Evolutionary conservation across 2,113 vertebrate species (phyloP).

Genomic region (Pygoscelis antarcticus): DNA sequence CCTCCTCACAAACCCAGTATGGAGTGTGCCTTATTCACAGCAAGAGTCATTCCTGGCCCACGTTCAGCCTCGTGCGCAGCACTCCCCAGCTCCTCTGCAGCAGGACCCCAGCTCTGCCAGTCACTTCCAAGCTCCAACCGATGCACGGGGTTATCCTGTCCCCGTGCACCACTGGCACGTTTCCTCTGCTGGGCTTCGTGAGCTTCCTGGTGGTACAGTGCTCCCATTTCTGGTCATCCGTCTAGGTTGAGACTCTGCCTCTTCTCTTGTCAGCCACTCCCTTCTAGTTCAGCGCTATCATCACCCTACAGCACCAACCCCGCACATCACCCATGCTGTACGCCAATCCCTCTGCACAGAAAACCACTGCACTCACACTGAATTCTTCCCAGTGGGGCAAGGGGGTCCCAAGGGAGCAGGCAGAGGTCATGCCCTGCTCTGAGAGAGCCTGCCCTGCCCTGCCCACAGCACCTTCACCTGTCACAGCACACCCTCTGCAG

Average conservation of each 20-base stretch:
- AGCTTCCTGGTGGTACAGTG: background rate
- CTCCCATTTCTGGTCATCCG: background rate
- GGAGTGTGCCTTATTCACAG: background rate
- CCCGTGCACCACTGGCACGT: rapidly evolving
- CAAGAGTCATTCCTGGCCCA: background rate
- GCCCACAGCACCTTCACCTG: background rate
- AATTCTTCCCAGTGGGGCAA: background rate
- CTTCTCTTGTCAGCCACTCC: background rate
- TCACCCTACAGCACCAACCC: background rate
- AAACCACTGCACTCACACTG: rapidly evolving
- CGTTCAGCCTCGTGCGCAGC: background rate
- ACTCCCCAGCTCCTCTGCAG: background rate
- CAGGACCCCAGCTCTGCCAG: background rate
- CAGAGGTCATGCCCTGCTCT: background rate
- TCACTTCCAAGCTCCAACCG: background rate
- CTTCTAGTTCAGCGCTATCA: rapidly evolving
- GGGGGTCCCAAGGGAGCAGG: no score
- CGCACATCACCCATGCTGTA: no score
- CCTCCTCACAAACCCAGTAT: background rate
- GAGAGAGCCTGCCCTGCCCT: background rate
- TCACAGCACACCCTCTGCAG: background rate
- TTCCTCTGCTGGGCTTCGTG: background rate
- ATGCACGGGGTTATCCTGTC: background rate
- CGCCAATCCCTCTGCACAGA: background rate
- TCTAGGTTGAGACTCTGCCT: background rate